phyloP scores from a whole-genome alignment of 2,797 vertebrate genomes.

The Rhodeus uyekii region DNA sequence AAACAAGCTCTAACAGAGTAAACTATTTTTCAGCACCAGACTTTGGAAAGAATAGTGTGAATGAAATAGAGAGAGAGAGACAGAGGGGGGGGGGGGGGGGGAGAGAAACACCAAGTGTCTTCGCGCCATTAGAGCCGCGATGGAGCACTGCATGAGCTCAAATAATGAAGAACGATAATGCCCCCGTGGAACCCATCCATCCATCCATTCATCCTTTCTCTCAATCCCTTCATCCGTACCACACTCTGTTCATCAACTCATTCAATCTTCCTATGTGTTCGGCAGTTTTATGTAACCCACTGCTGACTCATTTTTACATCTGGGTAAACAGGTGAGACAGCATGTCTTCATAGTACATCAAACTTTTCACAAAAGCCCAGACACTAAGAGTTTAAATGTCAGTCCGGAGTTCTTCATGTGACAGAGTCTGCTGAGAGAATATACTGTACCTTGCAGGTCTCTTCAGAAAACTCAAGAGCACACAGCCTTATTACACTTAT shows the following conservation, averaged over 20 bases:
- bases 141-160: slow-evolving; percentile 45
- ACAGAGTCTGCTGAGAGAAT: slow-evolving; percentile 34
- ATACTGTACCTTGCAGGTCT: slow-evolving; percentile 49
- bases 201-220: slow-evolving; percentile 14
- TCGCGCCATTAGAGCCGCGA: slow-evolving; percentile 55
- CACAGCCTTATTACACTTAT: slow-evolving; percentile 17
- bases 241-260: slow-evolving; percentile 8
- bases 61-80: slow-evolving; percentile 14
- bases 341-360: background rate
- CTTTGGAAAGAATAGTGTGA: slow-evolving; percentile 17
- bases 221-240: background rate
- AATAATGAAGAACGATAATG: slow-evolving; percentile 53
- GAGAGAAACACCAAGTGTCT: slow-evolving; percentile 30
- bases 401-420: background rate
- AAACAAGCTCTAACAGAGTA: slow-evolving; percentile 22
- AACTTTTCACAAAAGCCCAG: background rate
- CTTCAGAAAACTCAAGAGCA: slow-evolving; percentile 49
- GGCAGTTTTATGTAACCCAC: background rate
- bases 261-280: background rate
- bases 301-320: background rate
- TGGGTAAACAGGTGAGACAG: background rate
- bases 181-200: slow-evolving; percentile 29
- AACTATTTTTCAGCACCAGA: slow-evolving; percentile 37
- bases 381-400: background rate
- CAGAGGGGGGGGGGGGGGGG: slow-evolving; percentile 9